A percentile compares a stretch with the other conserved stretches of the same genome.
Conservation (phyloP, 2,888 invertebrate genomes). For the Caenorhabditis sp. region DNA sequence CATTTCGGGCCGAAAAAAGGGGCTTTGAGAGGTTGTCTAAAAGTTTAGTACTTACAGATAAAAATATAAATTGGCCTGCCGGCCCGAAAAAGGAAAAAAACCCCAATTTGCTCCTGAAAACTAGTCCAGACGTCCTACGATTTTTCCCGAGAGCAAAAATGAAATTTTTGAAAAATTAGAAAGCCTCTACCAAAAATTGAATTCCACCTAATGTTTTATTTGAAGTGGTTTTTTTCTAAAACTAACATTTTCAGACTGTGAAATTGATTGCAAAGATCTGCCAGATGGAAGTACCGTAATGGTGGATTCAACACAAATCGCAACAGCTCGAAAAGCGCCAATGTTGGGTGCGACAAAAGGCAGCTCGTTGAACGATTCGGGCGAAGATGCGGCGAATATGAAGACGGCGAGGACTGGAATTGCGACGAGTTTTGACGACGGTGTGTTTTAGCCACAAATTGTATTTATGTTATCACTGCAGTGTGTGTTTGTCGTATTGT, state of each 20-base stretch:
- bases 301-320: too few species aligned
- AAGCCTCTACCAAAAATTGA: too few species aligned
- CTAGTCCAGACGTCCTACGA: too few species aligned
- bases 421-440: slow-evolving; percentile 39
- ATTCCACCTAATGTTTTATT: not conserved
- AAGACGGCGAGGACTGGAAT: slow-evolving; percentile 22
- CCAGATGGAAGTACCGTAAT: slow-evolving; percentile 3
- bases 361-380: not conserved
- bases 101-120: too few species aligned
- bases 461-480: slow-evolving; percentile 6
- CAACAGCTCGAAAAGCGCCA: not conserved
- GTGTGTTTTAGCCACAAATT: slow-evolving; percentile 34
- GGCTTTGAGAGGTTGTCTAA: too few species aligned
- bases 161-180: not conserved
- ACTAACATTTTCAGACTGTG: slow-evolving; percentile 28
- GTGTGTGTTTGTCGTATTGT: slow-evolving; percentile 17
- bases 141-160: too few species aligned
- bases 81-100: too few species aligned
- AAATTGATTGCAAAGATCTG: slow-evolving; percentile 31
- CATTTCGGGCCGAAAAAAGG: too few species aligned
- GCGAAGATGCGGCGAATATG: slow-evolving; percentile 8
- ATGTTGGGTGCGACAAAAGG: slow-evolving; percentile 12
- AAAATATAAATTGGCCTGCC: too few species aligned
- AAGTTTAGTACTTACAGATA: too few species aligned
- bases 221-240: not conserved